Percentiles rank a stretch among this genome's conserved stretches.
Conservation (phyloP, 2,888 invertebrate species). For the Latheticus oryzae region DNA sequence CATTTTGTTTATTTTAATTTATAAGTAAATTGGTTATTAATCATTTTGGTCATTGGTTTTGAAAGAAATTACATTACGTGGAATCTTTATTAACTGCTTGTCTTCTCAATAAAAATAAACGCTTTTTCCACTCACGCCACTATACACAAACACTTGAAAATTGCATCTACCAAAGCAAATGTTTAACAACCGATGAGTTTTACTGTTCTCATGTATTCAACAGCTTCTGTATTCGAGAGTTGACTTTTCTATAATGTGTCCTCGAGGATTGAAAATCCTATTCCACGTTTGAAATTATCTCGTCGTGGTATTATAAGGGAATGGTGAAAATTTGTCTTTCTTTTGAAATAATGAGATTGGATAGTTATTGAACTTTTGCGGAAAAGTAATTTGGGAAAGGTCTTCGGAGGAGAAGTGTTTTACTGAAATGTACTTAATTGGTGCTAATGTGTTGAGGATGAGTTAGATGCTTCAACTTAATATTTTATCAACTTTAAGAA, state of each 20-base stretch:
- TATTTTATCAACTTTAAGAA: no score
- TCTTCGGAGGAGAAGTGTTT: background rate
- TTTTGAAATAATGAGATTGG: conserved; percentile 4
- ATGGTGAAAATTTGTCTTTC: conserved; percentile 2
- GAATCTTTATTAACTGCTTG: no score
- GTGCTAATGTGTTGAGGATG: no score
- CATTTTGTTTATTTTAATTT: no score
- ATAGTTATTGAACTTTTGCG: conserved; percentile 1
- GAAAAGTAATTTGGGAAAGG: no score
- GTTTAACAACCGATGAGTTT: conserved; percentile 12
- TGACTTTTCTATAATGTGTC: conserved; percentile 11
- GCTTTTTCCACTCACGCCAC: conserved; percentile 2
- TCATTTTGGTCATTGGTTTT: conserved; percentile 2
- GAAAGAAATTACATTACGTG: no score
- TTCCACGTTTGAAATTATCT: background rate
- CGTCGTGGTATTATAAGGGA: background rate
- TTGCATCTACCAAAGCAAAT: conserved; percentile 26
- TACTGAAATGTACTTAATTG: background rate
- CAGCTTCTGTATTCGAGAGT: conserved; percentile 7
- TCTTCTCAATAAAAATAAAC: no score
- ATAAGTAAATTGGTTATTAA: background rate
- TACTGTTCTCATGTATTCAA: no score
- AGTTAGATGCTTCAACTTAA: no score
- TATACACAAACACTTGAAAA: conserved; percentile 13
- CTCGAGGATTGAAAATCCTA: conserved; percentile 9